Evolutionary conservation across 2,113 vertebrate genomes (phyloP).

Genomic region (Podilymbus podiceps): DNA sequence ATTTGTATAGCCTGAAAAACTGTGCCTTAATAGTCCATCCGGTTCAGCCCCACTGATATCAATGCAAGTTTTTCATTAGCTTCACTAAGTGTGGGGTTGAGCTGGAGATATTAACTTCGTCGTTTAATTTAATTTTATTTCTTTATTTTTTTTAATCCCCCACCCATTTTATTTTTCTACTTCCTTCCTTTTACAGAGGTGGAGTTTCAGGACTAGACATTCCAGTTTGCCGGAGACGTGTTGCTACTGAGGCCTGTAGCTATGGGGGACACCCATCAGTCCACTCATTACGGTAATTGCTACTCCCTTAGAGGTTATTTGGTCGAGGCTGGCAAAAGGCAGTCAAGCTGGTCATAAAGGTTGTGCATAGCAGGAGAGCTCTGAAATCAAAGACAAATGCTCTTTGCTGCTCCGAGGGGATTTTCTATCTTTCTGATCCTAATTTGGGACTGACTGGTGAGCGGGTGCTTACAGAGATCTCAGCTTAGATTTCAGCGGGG

Average conservation of each 20-base stretch:
- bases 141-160: background rate
- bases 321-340: slow-evolving; percentile 56
- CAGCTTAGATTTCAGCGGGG: background rate
- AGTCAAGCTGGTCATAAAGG: slow-evolving; percentile 53
- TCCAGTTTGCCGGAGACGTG: slow-evolving; percentile 70
- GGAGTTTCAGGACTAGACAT: slow-evolving; percentile 41
- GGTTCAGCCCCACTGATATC: background rate
- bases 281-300: slow-evolving; percentile 73
- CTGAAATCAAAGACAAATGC: slow-evolving; percentile 39
- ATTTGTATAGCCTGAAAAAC: background rate
- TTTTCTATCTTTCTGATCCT: background rate
- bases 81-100: background rate
- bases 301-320: slow-evolving; percentile 59
- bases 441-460: background rate
- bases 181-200: slow-evolving; percentile 43
- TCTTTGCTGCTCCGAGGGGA: background rate
- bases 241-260: slow-evolving; percentile 40
- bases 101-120: background rate
- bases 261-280: slow-evolving; percentile 62
- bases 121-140: background rate
- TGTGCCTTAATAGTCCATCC: background rate
- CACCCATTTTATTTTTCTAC: slow-evolving; percentile 12
- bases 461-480: background rate
- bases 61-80: background rate
- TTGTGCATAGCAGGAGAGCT: slow-evolving; percentile 34